Evolutionary conservation across 2,113 vertebrate genomes (phyloP), one percentile per base, ranked within the genome.

Genomic region (Hucho hucho): DNA sequence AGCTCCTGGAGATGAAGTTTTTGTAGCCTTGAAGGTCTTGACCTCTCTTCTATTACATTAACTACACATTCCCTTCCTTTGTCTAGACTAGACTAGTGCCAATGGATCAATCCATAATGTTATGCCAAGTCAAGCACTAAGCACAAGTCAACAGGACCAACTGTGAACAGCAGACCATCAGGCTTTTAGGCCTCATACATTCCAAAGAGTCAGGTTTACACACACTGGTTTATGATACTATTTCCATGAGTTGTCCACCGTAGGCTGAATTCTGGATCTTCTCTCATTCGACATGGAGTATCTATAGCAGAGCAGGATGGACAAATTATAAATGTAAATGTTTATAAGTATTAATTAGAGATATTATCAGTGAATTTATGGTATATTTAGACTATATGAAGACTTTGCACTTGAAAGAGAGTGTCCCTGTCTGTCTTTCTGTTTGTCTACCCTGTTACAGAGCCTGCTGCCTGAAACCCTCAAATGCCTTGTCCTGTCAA

Each of bases 381-480:
- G 72, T 72, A 76, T 32, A 32, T 75, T 32, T 79, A 59, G 81
- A 87, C 79, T 74, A 58, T 69, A 74, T 75, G 77, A 75, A 82
- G 56, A 20, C 63, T 63, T 75, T 70, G 70, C 76, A 43, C 61
- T 75, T 81, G 76, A 86, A 83, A 64, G 80, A 46, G 59, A 78
- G 81, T 74, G 73, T 86, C 71, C 61, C 77, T 43, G 72, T 87
- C 75, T 86, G 72, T 75, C 29, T 75, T 77, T 37, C 4, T 64
- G 68, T 64, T 4, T 49, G 64, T 64, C 43, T 22, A 28, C 84
- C 84, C 80, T 67, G 82, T 82, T 87, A 86, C 85, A 89, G 86
- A 90, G 88, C 91, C 86, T 87, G 90, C 91, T 91, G 91, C 91
- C 91, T 87, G 84, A 89, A 82, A 87, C 86, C 89, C 86, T 22